Evolutionary conservation across 2,797 vertebrate genomes (phyloP), one percentile per base, ranked within the genome.

Genomic region (Calcarius lapponicus): DNA sequence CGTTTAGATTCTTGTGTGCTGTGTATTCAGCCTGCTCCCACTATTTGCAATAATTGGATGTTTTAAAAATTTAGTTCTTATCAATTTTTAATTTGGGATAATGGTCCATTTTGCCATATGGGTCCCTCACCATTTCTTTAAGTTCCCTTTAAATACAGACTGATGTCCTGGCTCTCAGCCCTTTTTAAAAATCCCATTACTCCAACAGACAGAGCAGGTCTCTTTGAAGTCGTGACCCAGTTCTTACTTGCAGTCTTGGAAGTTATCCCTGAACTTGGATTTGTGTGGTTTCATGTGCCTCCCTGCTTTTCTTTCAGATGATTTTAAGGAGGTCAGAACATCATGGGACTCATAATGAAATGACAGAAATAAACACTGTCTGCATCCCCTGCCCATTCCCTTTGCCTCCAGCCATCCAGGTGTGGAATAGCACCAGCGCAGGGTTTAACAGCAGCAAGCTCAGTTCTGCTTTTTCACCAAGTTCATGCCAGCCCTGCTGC

Each of bases 331-430:
- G 80, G 72, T 50, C 71, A 58, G 22, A 70, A 9, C 80, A 31
- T 19, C 67, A 2, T 2, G 16, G 29, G 65, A 47, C 65, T 70
- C 26, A 0, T 42, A 70, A 60, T 3, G 61, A 51, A 74, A 72
- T 2, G 79, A 51, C 61, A 64, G 56, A 60, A 82, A 87, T 60
- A 48, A 90, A 34, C 24, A 6, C 9, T 1, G 16, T 11, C 40
- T 43, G 67, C 58, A 7, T 25, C 61, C 78, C n/a, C 60, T 42
- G 80, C 42, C 78, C 17, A 0, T 62, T 43, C 18, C 38, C 42
- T 64, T 26, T 1, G 1, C 82, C 65, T 31, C 6, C 5, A 1
- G 60, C 36, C n/a, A 8, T 7, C 19, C 26, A 0, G 10, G 45
- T 8, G 53, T 36, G 2, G 10, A 8, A 4, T 21, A 70, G 56